Base-by-base conservation (phyloP, 2,113 vertebrate genomes). In the Anolis carolinensis region DNA sequence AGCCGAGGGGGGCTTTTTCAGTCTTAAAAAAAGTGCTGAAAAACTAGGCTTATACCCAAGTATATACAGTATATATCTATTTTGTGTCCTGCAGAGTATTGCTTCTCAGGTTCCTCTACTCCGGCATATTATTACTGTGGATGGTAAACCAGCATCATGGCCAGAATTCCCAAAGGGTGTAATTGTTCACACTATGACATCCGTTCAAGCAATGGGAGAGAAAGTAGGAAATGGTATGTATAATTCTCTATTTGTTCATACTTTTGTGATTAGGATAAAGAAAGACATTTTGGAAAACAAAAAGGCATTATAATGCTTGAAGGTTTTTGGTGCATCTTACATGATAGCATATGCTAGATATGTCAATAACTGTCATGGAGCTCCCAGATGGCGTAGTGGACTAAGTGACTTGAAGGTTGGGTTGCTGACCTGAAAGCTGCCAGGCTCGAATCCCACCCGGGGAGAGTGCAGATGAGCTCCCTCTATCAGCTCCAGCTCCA, bases 171-270 rank as follows among this genome's bases (percentile, higher is more conserved):
- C 98, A 63, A 96, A 95, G 86, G 97, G 97, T 21, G 95, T 99
- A 93, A 97, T 95, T 10, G 95, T 99, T 70, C 97, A 98, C 93
- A 98, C 97, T 0, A 98, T 99, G 98, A 94, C 95, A 2, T 96
- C 97, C 0, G 98, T 99, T 79, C 97, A 98, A 94, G 97, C 95
- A 23, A 95, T 98, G 90, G 98, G 98, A 21, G 95, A 94, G 50
- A 96, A 93, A 93, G 94, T 95, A n/a, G 95, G 96, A 52, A 82
- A 86, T 25, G 96, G 98, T 99, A 93, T 13, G 97, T 14, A 18
- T 5, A 0, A 5, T 18, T 79, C 30, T 71, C 32, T 73, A 0
- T 50, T 30, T 70, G 1, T 21, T 11, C 71, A 14, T 6, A 30
- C 80, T 10, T 25, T 83, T 23, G 76, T 82, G 0, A 7, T 44